phyloP scores from a whole-genome alignment of 2,797 vertebrate species.

The Eulemur coronatus region DNA sequence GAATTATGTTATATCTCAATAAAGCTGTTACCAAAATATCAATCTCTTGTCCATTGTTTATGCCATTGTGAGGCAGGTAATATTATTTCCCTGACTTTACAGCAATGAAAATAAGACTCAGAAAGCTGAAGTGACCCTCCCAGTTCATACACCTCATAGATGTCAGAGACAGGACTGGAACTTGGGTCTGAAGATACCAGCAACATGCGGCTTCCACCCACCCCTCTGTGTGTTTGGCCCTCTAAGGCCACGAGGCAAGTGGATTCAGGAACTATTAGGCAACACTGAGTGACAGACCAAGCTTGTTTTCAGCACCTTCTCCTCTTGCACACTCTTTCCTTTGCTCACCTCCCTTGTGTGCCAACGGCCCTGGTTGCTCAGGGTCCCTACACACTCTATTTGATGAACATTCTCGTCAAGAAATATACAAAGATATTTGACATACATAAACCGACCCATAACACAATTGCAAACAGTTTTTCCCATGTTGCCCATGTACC shows the following conservation, averaged over 20 bases:
- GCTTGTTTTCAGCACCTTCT: neutral
- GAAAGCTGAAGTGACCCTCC: neutral
- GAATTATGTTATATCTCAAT: neutral
- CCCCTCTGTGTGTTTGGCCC: neutral
- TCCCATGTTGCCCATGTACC: neutral
- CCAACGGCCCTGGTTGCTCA: neutral
- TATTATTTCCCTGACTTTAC: neutral
- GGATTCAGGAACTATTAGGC: neutral
- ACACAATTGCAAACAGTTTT: neutral
- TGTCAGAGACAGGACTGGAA: neutral
- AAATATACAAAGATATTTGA: neutral
- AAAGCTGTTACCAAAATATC: neutral
- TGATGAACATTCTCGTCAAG: neutral
- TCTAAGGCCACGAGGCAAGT: neutral
- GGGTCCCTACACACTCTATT: neutral
- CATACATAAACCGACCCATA: neutral
- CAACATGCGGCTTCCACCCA: neutral
- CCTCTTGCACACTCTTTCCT: neutral
- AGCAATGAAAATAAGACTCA: neutral
- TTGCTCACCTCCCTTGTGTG: neutral
- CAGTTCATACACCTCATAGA: neutral
- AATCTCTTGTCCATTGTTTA: neutral
- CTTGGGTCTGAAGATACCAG: neutral
- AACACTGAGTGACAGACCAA: neutral
- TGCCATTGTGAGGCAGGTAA: neutral